A percentile compares a stretch with the other conserved stretches of the same genome.
Evolutionary conservation across 2,888 invertebrate species (phyloP).

Genomic region (Anagyrus pseudococci): DNA sequence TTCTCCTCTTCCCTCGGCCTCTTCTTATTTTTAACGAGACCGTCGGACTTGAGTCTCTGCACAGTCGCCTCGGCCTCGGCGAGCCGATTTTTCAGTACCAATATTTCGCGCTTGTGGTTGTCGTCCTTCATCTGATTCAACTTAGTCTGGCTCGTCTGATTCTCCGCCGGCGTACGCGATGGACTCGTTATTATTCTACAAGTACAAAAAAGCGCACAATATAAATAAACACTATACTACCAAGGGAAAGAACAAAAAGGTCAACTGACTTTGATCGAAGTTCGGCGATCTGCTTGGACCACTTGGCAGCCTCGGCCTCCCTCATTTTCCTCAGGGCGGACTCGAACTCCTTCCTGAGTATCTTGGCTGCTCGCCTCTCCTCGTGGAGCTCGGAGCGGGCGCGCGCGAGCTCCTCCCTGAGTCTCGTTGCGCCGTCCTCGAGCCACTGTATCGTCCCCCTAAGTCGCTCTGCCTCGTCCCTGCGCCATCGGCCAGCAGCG

Average conservation of each 20-base stretch:
- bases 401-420: slow-evolving; percentile 52
- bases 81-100: slow-evolving; percentile 48
- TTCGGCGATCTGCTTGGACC: slow-evolving; percentile 48
- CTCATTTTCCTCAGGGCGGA: slow-evolving; percentile 46
- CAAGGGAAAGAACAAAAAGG: neutral
- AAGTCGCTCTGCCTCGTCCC: slow-evolving; percentile 45
- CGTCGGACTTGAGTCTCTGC: slow-evolving; percentile 42
- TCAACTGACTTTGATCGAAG: slow-evolving; percentile 46
- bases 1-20: slow-evolving; percentile 3
- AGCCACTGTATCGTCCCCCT: slow-evolving; percentile 54
- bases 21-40: slow-evolving; percentile 25
- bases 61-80: slow-evolving; percentile 50
- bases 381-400: slow-evolving; percentile 51
- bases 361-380: slow-evolving; percentile 48
- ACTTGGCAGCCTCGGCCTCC: slow-evolving; percentile 48
- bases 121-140: slow-evolving; percentile 47
- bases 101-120: slow-evolving; percentile 48
- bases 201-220: neutral
- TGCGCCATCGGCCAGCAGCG: slow-evolving; percentile 15
- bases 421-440: slow-evolving; percentile 49
- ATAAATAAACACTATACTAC: neutral
- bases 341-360: slow-evolving; percentile 48
- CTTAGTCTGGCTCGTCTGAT: slow-evolving; percentile 39
- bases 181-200: slow-evolving; percentile 41
- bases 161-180: slow-evolving; percentile 35